phyloP scores from a whole-genome alignment of 2,797 vertebrate genomes.

The Peromyscus eremicus region DNA sequence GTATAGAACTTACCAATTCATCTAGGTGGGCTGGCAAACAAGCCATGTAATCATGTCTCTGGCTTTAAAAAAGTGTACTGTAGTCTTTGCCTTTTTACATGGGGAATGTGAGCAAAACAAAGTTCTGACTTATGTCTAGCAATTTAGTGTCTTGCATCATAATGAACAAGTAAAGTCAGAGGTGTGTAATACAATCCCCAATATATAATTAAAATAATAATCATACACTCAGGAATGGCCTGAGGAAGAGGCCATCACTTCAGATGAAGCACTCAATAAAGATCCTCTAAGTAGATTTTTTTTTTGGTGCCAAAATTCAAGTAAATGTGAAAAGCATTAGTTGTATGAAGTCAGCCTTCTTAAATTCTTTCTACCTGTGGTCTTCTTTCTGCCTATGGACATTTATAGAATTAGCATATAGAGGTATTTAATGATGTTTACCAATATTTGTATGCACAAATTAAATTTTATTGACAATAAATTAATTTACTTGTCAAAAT shows the following conservation, averaged over 20 bases:
- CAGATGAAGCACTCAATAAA: not conserved
- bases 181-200: not conserved
- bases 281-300: not conserved
- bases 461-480: not conserved
- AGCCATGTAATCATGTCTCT: not conserved
- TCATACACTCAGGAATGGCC: not conserved
- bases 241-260: not conserved
- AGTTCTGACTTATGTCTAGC: not conserved
- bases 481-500: not conserved
- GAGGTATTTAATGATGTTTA: not conserved
- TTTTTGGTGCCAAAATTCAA: not conserved
- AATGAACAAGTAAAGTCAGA: not conserved
- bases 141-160: not conserved
- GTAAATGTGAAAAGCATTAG: not conserved
- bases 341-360: not conserved
- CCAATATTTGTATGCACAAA: no score
- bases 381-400: not conserved
- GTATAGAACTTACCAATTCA: not conserved
- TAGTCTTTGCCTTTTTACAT: rapidly evolving
- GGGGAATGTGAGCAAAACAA: not conserved
- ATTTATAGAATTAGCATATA: not conserved
- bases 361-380: not conserved
- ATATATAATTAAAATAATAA: not conserved
- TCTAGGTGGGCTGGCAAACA: not conserved
- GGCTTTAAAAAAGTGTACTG: not conserved